phyloP scores from a whole-genome alignment of 2,113 vertebrate genomes.

The Sceloporus tristichus region DNA sequence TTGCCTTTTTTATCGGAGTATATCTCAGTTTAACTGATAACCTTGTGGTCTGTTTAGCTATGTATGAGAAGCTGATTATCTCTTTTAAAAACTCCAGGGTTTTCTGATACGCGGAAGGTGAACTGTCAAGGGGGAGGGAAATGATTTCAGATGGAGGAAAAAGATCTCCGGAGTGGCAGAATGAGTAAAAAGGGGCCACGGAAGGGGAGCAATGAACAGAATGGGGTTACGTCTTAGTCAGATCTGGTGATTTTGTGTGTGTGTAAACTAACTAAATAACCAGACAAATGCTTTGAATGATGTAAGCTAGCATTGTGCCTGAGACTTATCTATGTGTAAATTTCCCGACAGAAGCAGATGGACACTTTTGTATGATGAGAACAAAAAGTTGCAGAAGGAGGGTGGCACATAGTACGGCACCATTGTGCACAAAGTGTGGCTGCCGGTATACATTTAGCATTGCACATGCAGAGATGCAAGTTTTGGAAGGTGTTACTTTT shows the following conservation, averaged over 20 bases:
- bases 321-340: neutral
- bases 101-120: constrained; percentile 74
- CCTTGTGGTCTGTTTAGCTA: constrained; percentile 79
- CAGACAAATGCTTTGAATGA: neutral
- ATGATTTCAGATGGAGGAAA: constrained; percentile 24
- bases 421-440: too few relatives aligned
- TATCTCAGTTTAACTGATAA: constrained; percentile 86
- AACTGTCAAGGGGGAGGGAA: constrained; percentile 49
- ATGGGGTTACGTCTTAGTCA: neutral
- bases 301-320: neutral
- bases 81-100: constrained; percentile 70
- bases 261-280: too few relatives aligned
- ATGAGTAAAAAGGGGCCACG: constrained; percentile 38
- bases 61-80: constrained; percentile 78
- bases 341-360: too few relatives aligned
- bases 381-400: too few relatives aligned
- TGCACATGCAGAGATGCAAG: neutral
- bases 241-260: neutral
- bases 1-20: constrained; percentile 78
- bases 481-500: neutral
- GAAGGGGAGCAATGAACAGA: neutral
- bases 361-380: too few relatives aligned
- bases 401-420: too few relatives aligned
- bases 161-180: constrained; percentile 27
- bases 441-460: too few relatives aligned